These are phyloP conservation scores for Trematocara macrostoma DNA, from an alignment of 2,113 vertebrate genomes.

Conservation along the genomic window DNA sequence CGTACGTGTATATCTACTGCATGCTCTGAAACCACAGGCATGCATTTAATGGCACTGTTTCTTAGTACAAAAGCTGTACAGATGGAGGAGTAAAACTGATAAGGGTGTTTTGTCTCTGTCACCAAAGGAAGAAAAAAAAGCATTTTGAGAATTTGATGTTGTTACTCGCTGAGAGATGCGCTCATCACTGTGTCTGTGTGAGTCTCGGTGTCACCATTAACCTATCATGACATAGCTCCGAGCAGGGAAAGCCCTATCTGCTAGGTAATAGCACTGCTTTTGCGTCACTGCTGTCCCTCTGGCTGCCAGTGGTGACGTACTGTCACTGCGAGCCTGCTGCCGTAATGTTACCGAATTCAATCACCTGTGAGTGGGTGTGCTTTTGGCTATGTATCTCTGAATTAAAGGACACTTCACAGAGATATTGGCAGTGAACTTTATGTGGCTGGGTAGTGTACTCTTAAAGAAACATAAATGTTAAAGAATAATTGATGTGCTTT, in stretches of 20 bases:
- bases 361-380: neutral
- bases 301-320: constrained; percentile 40
- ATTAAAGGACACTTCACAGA: neutral
- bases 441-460: neutral
- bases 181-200: neutral
- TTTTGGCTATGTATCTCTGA: neutral
- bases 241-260: constrained; percentile 52
- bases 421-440: neutral
- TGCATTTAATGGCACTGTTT: neutral
- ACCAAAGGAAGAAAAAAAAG: neutral
- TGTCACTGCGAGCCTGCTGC: neutral
- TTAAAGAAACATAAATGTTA: neutral
- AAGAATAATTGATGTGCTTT: neutral
- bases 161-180: neutral
- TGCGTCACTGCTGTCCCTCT: constrained; percentile 48
- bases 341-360: neutral
- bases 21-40: neutral
- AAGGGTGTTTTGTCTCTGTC: neutral
- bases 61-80: neutral
- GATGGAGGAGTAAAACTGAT: neutral
- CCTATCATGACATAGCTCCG: constrained; percentile 4
- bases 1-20: neutral
- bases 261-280: neutral
- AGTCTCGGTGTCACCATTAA: constrained; percentile 7
- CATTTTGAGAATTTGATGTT: neutral